Base-by-base conservation (phyloP, 1,140 invertebrate genomes). In the Chlorops oryzae region DNA sequence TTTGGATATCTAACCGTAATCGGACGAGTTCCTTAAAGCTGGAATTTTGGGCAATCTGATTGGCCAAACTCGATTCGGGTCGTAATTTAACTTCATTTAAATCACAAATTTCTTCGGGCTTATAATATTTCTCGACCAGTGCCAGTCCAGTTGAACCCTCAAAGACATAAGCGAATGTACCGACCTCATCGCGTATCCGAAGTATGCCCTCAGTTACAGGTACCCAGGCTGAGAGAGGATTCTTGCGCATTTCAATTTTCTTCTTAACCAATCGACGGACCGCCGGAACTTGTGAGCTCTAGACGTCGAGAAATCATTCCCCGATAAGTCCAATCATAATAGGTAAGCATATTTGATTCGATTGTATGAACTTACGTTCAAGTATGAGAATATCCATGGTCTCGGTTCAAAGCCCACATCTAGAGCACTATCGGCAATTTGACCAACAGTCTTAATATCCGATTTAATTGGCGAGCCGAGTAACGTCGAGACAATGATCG, bases 341-440 rank as follows among this genome's bases (percentile, higher is more conserved):
- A 32, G 13, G 13, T 32, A 32, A 9, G 28, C 13, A 32, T n/a
- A n/a, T n/a, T n/a, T n/a, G n/a, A n/a, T n/a, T n/a, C n/a, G 3
- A 13, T 27, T 1, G 10, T 5, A 23, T 42, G 15, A 10, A 44
- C 51, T 53, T 4, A 53, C 51, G 49, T 53, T 53, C 41, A 53
- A 48, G 50, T 59, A 70, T 10, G 42, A 38, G 3, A 53, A 44
- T 0, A 60, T 70, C 37, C 66, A 70, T 0, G 58, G 37, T 3
- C 44, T 34, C 0, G 64, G 59, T 25, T 70, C 64, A 0, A 68
- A 37, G 0, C 55, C 59, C 0, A 70, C 59, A 10, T 68, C 58
- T 22, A 70, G 49, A n/a, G 47, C 54, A 52, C 67, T 68, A 20
- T 70, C 67, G 2, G 67, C 67, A 24, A 70, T 46, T 24, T 70